Conservation (phyloP, 2,113 vertebrate species). For the Otolemur garnettii region DNA sequence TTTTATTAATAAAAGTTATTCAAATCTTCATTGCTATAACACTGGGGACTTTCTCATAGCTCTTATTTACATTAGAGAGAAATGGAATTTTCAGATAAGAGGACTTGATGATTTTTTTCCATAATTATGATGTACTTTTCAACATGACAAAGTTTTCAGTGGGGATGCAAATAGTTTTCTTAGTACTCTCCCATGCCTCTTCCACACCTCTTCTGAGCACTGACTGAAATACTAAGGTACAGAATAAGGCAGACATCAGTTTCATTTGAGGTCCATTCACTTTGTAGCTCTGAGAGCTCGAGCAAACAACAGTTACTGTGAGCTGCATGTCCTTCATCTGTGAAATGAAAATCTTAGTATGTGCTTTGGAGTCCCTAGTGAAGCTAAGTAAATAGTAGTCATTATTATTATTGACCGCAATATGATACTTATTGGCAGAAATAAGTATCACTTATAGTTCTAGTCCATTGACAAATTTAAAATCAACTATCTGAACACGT, state of each 20-base stretch:
- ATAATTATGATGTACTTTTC: neutral
- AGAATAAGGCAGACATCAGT: neutral
- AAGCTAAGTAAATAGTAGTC: neutral
- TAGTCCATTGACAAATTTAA: neutral
- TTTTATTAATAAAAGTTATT: neutral
- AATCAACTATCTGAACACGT: neutral
- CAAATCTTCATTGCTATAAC: neutral
- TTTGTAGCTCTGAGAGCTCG: neutral
- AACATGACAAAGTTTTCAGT: neutral
- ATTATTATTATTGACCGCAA: neutral
- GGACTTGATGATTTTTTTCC: constrained; percentile 5
- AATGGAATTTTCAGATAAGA: neutral
- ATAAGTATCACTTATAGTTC: neutral
- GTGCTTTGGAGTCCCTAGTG: neutral
- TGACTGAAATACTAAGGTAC: neutral
- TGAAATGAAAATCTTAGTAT: neutral
- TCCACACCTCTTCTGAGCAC: neutral
- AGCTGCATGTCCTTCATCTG: neutral
- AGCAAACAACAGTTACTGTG: neutral
- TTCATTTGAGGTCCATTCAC: constrained; percentile 4
- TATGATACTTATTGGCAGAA: neutral
- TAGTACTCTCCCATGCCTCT: neutral
- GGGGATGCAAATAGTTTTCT: neutral
- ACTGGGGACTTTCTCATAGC: neutral
- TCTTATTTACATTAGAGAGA: constrained; percentile 13